phyloP scores from a whole-genome alignment of 1,140 invertebrate species.

The Hylaeus volcanicus region DNA sequence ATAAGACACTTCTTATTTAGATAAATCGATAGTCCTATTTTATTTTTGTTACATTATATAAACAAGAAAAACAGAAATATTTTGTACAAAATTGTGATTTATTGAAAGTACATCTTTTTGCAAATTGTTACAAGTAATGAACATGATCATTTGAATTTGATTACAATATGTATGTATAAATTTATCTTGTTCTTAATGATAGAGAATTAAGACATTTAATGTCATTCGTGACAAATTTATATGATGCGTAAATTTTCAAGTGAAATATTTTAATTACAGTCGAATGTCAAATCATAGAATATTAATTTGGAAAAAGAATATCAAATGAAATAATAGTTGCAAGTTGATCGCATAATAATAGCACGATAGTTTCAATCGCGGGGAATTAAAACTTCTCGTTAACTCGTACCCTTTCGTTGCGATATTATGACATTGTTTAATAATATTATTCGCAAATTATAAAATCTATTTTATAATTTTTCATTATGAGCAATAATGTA shows the following conservation, averaged over 20 bases:
- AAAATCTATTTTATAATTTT: conserved; percentile 15
- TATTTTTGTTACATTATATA: neutral
- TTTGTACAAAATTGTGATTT: conserved; percentile 58
- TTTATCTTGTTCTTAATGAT: conserved; percentile 6
- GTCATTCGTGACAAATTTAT: conserved; percentile 6
- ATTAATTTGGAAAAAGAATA: neutral
- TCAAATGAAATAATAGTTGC: neutral
- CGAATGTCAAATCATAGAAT: neutral
- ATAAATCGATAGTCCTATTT: neutral
- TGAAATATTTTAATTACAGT: conserved; percentile 4
- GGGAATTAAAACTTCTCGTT: neutral
- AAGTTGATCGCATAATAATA: neutral
- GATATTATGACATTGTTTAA: neutral
- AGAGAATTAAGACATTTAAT: conserved; percentile 8
- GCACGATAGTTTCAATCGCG: neutral
- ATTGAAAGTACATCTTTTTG: conserved; percentile 37
- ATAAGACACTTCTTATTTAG: no score
- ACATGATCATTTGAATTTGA: conserved; percentile 35
- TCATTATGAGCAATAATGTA: neutral
- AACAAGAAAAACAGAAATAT: neutral
- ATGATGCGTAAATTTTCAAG: neutral
- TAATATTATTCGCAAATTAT: neutral
- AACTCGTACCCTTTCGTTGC: neutral
- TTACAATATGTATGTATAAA: conserved; percentile 18
- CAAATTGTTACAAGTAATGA: conserved; percentile 31